A percentile compares a stretch with the other conserved stretches of the same genome.
Evolutionary conservation across 1,140 invertebrate genomes (phyloP).

Genomic region (Zaprionus ornatus): DNA sequence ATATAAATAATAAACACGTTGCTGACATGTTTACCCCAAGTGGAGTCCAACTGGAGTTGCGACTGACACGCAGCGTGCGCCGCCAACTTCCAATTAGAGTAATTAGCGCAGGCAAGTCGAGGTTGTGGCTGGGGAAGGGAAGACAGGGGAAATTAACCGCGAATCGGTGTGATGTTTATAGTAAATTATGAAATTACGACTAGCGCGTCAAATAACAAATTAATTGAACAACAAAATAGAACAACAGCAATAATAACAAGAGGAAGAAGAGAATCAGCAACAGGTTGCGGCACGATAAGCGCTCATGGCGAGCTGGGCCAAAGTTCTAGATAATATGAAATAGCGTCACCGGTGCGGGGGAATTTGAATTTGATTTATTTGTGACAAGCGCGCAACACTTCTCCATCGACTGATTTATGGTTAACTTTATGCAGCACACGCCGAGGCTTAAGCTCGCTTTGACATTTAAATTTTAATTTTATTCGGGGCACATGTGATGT

Average conservation of each 20-base stretch:
- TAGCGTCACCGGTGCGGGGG: conserved; percentile 17
- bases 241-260: neutral
- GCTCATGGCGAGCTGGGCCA: conserved; percentile 29
- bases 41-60: neutral
- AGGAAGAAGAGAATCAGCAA: neutral
- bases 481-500: conserved; percentile 1
- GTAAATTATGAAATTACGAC: conserved; percentile 13
- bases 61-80: no score
- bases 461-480: conserved; percentile 22
- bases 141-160: neutral
- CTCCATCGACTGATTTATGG: conserved; percentile 17
- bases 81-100: neutral
- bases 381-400: conserved; percentile 10
- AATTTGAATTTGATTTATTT: conserved; percentile 34
- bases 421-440: neutral
- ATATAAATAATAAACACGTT: conserved; percentile 18
- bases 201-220: conserved; percentile 19
- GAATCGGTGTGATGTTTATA: neutral
- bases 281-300: conserved; percentile 27
- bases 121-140: no score
- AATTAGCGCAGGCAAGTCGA: neutral
- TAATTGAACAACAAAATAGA: conserved; percentile 21
- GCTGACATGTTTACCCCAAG: neutral
- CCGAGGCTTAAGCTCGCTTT: neutral
- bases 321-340: conserved; percentile 35